Evolutionary conservation across 2,888 invertebrate species (phyloP).

Genomic region (Minunthozetes semirufus): DNA sequence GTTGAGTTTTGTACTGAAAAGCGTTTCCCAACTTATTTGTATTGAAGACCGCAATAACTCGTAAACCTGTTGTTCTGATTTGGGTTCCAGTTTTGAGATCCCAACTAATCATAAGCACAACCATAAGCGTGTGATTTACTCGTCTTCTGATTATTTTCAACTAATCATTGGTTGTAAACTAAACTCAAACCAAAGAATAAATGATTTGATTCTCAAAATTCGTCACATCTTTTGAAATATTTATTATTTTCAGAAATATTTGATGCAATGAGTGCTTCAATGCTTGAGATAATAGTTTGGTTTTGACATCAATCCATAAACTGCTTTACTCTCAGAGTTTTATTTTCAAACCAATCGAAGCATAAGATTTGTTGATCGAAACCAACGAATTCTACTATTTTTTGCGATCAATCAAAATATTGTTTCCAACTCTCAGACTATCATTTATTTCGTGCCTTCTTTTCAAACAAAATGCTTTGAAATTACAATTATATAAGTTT

Average conservation of each 20-base stretch:
- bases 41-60: not conserved
- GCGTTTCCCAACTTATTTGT: not conserved
- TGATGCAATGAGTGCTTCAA: not conserved
- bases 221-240: not conserved
- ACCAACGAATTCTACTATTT: no score
- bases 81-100: not conserved
- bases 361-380: not conserved
- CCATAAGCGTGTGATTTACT: not conserved
- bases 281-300: not conserved
- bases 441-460: no score
- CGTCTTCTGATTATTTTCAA: not conserved
- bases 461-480: not conserved
- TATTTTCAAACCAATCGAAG: conserved; percentile 6
- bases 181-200: no score
- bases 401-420: no score
- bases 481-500: not conserved
- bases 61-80: not conserved
- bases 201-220: not conserved
- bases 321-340: not conserved
- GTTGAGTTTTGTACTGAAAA: not conserved
- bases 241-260: not conserved
- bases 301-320: not conserved
- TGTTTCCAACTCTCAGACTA: no score
- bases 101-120: not conserved
- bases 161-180: no score